Percentiles rank a stretch among this genome's conserved stretches.
Evolutionary conservation across 1,140 invertebrate species (phyloP).

Genomic region (Bombus cullumanus): DNA sequence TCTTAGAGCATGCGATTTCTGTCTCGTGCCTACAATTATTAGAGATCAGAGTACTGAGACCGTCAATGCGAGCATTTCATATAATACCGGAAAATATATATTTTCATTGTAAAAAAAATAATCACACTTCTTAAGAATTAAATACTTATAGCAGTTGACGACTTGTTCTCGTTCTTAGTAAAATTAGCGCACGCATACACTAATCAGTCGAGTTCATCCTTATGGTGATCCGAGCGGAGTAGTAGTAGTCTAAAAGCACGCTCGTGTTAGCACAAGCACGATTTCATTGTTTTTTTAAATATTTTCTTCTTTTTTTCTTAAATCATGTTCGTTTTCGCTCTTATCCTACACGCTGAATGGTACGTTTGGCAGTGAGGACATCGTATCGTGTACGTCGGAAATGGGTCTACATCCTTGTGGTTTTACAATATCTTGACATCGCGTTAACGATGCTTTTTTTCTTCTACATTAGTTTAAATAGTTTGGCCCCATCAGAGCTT

Average conservation of each 20-base stretch:
- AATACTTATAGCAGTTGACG: constrained; percentile 80
- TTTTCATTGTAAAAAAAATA: constrained; percentile 82
- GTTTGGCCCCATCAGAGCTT: constrained; percentile 78
- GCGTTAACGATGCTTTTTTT: constrained; percentile 58
- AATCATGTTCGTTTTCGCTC: constrained; percentile 43
- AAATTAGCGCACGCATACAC: constrained; percentile 76
- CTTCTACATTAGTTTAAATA: constrained; percentile 64
- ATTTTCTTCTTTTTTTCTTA: constrained; percentile 43
- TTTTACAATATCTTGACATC: constrained; percentile 45
- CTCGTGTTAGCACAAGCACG: constrained; percentile 64
- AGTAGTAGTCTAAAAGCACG: constrained; percentile 28
- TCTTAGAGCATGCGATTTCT: neutral
- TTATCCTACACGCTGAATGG: constrained; percentile 70
- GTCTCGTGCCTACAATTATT: neutral
- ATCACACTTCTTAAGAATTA: constrained; percentile 81
- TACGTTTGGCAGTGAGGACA: constrained; percentile 81
- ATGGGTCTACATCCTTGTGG: constrained; percentile 54
- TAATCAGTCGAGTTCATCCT: constrained; percentile 77
- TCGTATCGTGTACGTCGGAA: constrained; percentile 70
- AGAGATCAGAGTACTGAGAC: constrained; percentile 65
- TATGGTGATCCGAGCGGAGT: constrained; percentile 64
- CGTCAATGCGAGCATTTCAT: constrained; percentile 79
- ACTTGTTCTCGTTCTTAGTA: constrained; percentile 74
- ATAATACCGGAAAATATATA: constrained; percentile 83
- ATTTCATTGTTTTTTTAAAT: constrained; percentile 50